Percentiles rank a stretch among this genome's conserved stretches.
phyloP scores from a whole-genome alignment of 30 jellyfish, hydroid and myxozoan species.

The Aurelia sp. region DNA sequence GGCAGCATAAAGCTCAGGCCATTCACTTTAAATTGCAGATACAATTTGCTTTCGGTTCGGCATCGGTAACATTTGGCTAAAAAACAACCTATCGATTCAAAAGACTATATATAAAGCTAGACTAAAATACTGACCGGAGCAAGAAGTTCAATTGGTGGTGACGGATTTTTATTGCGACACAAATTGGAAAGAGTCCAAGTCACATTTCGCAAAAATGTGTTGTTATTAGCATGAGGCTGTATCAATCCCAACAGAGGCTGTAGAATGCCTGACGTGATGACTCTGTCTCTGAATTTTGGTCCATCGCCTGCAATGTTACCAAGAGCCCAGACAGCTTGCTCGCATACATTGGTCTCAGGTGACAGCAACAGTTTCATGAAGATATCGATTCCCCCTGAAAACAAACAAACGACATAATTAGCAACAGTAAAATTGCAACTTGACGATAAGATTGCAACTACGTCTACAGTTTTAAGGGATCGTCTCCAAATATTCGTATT shows the following conservation, averaged over 20 bases:
- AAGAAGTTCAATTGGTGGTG: slow-evolving; percentile 87
- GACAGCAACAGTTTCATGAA: slow-evolving; percentile 84
- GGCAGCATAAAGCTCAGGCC: no score
- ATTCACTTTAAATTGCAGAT: no score
- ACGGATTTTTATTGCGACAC: slow-evolving; percentile 97
- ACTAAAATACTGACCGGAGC: slow-evolving; percentile 51
- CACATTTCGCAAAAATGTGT: slow-evolving; percentile 83
- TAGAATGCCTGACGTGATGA: slow-evolving; percentile 79
- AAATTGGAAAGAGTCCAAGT: slow-evolving; percentile 97
- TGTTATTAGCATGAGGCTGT: slow-evolving; percentile 77
- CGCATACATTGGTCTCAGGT: slow-evolving; percentile 80
- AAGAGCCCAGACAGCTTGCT: slow-evolving; percentile 99
- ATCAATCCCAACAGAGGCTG: slow-evolving; percentile 87
- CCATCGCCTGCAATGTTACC: slow-evolving; percentile 99
- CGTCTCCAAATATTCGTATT: no score
- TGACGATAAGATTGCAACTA: not conserved
- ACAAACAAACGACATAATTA: not conserved
- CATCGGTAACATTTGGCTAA: no score
- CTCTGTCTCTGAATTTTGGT: slow-evolving; percentile 91
- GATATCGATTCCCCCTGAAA: slow-evolving; percentile 89
- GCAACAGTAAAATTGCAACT: not conserved
- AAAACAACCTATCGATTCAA: no score
- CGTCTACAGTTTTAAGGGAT: no score
- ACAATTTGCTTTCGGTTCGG: no score
- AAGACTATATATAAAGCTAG: no score